Evolutionary conservation across 1,140 invertebrate species (phyloP), one percentile per base, ranked within the genome.

Genomic region (Brachionus sp.): DNA sequence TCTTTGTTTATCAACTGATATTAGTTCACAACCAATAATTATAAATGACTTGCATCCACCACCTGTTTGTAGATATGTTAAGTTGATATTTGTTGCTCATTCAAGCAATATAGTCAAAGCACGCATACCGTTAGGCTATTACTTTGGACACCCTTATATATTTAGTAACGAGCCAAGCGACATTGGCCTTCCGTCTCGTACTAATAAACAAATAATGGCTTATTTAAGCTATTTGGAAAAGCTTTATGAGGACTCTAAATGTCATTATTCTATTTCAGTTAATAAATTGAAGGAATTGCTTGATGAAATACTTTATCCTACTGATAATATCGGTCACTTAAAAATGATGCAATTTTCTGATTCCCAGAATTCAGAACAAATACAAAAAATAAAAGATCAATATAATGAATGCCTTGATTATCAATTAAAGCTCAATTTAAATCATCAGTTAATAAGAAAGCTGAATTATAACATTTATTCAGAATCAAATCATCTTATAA

Each of bases 31-130:
- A 85, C 93, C 94, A 64, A 90, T 97, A 33, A 92, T 96, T 29
- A 91, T 96, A 84, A 94, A 92, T 84, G 94, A 96, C 89, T 91
- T 97, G 64, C 94, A 95, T 87, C 95, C 95, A 19, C 92, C 94
- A 16, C 93, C 94, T 0, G 90, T 95, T 57, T 95, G 94, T 86
- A 91, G 94, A 87, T 97, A 93, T 88, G 90, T 96, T 39, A 96
- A 96, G 92, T 93, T 95, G 88, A 85, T 84, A 39, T 62, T 64
- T 44, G 57, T 84, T 29, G 42, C 50, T 13, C n/a, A 64, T 37
- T 42, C 68, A 19, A 84, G n/a, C 44, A 77, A 46, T 19, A 57
- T 35, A 44, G 73, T 64, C 7, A 82, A 75, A 57, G 53, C 62
- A 39, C 44, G 13, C 37, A 64, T 75, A 42, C 73, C 37, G 1